Conservation (phyloP, 2,113 vertebrate genomes). For the Heptranchias perlo region DNA sequence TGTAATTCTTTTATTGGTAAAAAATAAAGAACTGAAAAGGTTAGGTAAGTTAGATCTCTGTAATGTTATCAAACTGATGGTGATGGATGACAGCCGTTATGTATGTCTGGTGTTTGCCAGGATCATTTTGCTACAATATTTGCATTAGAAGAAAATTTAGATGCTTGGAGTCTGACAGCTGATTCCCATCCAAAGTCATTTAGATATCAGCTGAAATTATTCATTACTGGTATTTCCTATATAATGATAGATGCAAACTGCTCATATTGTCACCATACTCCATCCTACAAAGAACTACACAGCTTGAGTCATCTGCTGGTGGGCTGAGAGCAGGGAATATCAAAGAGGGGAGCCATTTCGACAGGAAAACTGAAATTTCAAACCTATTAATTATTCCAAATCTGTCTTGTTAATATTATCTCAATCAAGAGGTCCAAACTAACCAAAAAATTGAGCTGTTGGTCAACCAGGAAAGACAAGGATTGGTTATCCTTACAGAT, state of each 20-base stretch:
- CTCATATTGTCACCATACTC: slow-evolving; percentile 2
- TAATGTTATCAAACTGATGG: not conserved
- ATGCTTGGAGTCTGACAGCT: slow-evolving; percentile 24
- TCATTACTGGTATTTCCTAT: slow-evolving; percentile 13
- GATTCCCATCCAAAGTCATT: slow-evolving; percentile 32
- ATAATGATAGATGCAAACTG: slow-evolving; percentile 26
- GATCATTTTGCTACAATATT: slow-evolving; percentile 31
- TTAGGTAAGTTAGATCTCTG: not conserved
- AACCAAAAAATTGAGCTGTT: not conserved
- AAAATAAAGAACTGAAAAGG: not conserved
- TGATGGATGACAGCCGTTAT: slow-evolving; percentile 23
- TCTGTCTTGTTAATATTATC: not conserved
- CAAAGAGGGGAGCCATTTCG: not conserved
- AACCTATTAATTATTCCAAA: not conserved
- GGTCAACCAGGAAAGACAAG: not conserved
- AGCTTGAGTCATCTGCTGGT: slow-evolving; percentile 26
- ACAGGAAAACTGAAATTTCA: slow-evolving; percentile 5
- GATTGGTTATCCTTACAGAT: too few relatives aligned
- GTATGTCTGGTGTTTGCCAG: slow-evolving; percentile 24
- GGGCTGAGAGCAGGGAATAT: not conserved
- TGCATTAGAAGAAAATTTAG: slow-evolving; percentile 10
- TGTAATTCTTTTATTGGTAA: not conserved
- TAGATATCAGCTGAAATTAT: slow-evolving; percentile 8
- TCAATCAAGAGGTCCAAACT: not conserved
- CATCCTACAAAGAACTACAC: not conserved